Evolutionary conservation across 2,113 vertebrate genomes (phyloP), one percentile per base, ranked within the genome.

Genomic region (Cyphomyrus plagiostoma): DNA sequence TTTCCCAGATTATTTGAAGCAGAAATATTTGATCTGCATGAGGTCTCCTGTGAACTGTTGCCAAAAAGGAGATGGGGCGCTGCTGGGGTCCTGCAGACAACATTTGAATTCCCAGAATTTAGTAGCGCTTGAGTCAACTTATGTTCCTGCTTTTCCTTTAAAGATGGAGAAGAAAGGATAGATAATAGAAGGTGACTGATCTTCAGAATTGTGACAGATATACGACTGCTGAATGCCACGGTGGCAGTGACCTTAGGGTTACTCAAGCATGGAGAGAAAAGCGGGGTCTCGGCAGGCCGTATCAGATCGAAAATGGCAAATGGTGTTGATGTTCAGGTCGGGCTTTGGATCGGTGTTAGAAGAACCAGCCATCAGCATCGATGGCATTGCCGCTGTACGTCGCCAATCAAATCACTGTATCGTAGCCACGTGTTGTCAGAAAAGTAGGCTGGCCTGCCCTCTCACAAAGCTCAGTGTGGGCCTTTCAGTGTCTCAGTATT

Each of bases 131-230:
- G 23, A 88, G 89, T 87, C 89, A 30, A 56, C 86, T 88, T 46
- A 50, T 58, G 89, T 80, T 90, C 86, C 66, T 26, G 21, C 19
- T 88, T 39, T 88, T 80, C 70, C 46, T 83, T 35, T 93, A 92
- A 90, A 17, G 91, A 94, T 93, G 92, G 92, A 93, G 92, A 90
- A 94, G 89, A 93, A 92, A 58, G 93, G 92, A 91, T 86, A 89
- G 92, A 94, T 92, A 90, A 93, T 89, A 91, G 90, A 90, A 92
- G 94, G 92, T 53, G 88, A 91, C 17, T 90, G 2, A 91, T 94
- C 92, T 92, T 3, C 90, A 86, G 92, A 93, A 93, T 91, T 92
- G 92, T 94, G 94, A 95, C 94, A 94, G 94, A 95, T 93, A 94
- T 93, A 94, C 88, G 88, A 91, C 95, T 93, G 93, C 53, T 94